Percentiles rank a stretch among this genome's conserved stretches.
Evolutionary conservation across 2,797 vertebrate species (phyloP).

Genomic region (Trematomus bernacchii): DNA sequence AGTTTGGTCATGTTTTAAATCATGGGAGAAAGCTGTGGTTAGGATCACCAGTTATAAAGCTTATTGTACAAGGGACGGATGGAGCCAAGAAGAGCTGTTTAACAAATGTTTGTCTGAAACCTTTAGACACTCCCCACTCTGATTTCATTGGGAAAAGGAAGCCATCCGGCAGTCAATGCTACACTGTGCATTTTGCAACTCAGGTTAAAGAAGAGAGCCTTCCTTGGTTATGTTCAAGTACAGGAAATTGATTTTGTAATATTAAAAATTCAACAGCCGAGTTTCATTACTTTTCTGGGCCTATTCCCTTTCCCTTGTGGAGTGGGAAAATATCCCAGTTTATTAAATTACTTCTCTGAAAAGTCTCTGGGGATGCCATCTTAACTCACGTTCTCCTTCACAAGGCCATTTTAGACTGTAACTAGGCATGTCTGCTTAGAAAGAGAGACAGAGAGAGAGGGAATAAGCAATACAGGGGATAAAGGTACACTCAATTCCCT

Average conservation of each 20-base stretch:
- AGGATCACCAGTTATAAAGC: constrained; percentile 25
- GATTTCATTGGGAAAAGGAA: constrained; percentile 30
- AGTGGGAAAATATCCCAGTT: constrained; percentile 82
- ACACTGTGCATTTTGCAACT: constrained; percentile 47
- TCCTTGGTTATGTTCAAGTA: constrained; percentile 74
- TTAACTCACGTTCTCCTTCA: constrained; percentile 78
- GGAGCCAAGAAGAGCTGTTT: constrained; percentile 37
- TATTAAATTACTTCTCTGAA: constrained; percentile 86
- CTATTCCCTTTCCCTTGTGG: constrained; percentile 75
- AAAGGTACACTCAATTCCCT: constrained; percentile 57
- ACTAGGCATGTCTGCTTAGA: constrained; percentile 80
- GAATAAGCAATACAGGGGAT: constrained; percentile 45
- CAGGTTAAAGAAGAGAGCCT: constrained; percentile 61
- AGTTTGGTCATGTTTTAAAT: constrained; percentile 9
- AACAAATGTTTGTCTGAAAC: constrained; percentile 63
- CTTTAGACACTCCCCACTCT: constrained; percentile 32
- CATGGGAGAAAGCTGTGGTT: constrained; percentile 5
- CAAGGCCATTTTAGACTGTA: constrained; percentile 81
- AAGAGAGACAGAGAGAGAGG: constrained; percentile 48
- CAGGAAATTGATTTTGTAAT: constrained; percentile 83
- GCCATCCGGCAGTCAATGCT: constrained; percentile 48
- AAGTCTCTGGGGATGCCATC: constrained; percentile 81
- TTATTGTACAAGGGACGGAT: constrained; percentile 22
- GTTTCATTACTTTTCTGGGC: constrained; percentile 84
- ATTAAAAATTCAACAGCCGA: constrained; percentile 84